A percentile compares a stretch with the other conserved stretches of the same genome.
These are phyloP conservation scores for Pomacea maculata DNA, from an alignment of 1,140 invertebrate species.

Conservation along the genomic window DNA sequence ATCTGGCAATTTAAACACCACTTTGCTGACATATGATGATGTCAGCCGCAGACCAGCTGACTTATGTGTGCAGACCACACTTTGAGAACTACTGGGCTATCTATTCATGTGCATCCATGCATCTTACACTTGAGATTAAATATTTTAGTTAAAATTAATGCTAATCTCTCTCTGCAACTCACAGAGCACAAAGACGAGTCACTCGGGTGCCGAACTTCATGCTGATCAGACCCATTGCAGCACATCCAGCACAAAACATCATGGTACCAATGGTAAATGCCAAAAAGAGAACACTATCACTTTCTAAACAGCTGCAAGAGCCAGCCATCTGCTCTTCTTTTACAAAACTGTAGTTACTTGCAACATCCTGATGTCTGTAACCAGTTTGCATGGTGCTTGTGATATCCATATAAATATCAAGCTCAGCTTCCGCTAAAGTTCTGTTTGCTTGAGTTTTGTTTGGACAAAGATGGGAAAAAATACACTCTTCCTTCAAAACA, in stretches of 20 bases:
- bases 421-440: no score
- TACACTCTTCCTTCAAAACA: constrained; percentile 42
- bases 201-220: constrained; percentile 42
- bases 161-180: constrained; percentile 22
- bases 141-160: no score
- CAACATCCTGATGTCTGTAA: background rate
- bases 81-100: no score
- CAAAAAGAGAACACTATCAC: constrained; percentile 41
- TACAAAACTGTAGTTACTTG: background rate
- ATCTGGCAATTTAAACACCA: no score
- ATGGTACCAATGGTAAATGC: constrained; percentile 50
- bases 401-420: background rate
- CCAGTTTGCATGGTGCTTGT: background rate
- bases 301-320: constrained; percentile 27
- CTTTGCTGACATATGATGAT: no score
- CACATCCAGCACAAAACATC: constrained; percentile 47
- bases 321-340: background rate
- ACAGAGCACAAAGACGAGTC: constrained; percentile 46
- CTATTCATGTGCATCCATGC: no score
- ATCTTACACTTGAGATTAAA: no score
- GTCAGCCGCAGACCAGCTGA: no score
- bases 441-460: background rate
- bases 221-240: constrained; percentile 47
- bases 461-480: constrained; percentile 34
- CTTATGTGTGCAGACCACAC: no score